Percentiles rank a stretch among this genome's conserved stretches.
These are phyloP conservation scores for Babylonia areolata DNA, from an alignment of 1,140 invertebrate species.

Conservation along the genomic window DNA sequence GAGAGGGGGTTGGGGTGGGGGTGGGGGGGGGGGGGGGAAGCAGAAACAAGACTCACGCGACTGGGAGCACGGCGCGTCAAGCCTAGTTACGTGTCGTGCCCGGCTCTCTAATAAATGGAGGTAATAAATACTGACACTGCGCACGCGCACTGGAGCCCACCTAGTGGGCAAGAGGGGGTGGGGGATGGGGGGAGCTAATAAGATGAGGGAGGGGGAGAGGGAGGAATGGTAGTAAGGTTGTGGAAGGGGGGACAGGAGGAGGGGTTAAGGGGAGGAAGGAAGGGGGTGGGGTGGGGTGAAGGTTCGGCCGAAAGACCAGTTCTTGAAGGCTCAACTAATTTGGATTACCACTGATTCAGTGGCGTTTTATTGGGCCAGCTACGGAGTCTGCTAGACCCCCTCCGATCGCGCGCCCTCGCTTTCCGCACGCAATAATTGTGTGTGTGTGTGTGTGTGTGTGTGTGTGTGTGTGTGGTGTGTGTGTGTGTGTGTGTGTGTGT, in stretches of 20 bases:
- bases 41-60: constrained; percentile 12
- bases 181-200: not conserved
- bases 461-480: too few relatives aligned
- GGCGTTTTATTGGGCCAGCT: not conserved
- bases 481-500: too few relatives aligned
- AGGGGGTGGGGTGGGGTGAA: too few relatives aligned
- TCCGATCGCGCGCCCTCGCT: too few relatives aligned
- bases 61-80: not conserved
- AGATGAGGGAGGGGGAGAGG: not conserved
- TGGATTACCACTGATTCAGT: not conserved
- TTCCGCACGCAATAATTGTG: too few relatives aligned
- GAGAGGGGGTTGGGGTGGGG: too few relatives aligned
- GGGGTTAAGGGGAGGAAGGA: not conserved
- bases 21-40: too few relatives aligned
- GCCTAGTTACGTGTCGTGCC: constrained; percentile 10
- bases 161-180: too few relatives aligned
- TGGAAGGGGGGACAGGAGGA: too few relatives aligned
- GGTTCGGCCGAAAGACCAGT: not conserved
- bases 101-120: constrained; percentile 18
- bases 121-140: constrained; percentile 23
- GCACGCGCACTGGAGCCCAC: constrained; percentile 11
- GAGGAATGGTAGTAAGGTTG: too few relatives aligned
- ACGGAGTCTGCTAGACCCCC: too few relatives aligned
- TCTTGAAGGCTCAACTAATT: constrained; percentile 16
- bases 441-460: too few relatives aligned